A percentile compares a stretch with the other conserved stretches of the same genome.
Conservation (phyloP, 2,113 vertebrate genomes). For the Colius striatus region DNA sequence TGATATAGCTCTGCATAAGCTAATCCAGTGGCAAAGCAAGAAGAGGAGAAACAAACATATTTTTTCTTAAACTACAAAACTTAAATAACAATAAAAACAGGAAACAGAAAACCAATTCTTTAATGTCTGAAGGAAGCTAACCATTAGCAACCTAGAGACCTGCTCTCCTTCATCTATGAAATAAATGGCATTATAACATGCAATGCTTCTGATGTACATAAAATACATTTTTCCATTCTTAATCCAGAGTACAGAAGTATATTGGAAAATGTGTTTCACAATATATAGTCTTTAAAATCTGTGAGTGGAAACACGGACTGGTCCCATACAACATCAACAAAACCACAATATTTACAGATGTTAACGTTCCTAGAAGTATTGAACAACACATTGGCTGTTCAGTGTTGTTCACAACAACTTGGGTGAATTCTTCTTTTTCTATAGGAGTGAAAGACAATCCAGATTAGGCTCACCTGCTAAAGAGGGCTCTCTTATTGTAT, state of each 20-base stretch:
- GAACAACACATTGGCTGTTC: not conserved
- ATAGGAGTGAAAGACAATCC: not conserved
- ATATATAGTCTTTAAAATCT: not conserved
- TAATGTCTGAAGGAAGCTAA: not conserved
- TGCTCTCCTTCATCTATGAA: not conserved
- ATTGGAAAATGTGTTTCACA: not conserved
- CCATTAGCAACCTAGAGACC: not conserved
- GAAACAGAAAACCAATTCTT: not conserved
- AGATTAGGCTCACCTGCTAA: not conserved
- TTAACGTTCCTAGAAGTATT: not conserved
- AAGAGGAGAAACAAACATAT: not conserved
- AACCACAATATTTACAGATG: not conserved
- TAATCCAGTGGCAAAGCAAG: not conserved
- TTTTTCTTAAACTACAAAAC: not conserved
- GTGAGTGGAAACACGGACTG: not conserved
- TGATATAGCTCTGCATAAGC: not conserved
- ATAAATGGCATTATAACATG: not conserved
- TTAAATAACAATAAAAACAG: not conserved
- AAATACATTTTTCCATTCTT: not conserved
- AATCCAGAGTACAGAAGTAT: not conserved
- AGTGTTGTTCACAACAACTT: not conserved
- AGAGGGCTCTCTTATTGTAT: not conserved
- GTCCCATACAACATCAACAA: not conserved
- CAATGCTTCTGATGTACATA: not conserved
- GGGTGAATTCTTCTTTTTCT: not conserved